Evolutionary conservation across 2,888 invertebrate genomes (phyloP), one percentile per base, ranked within the genome.

Genomic region (Apamea crenata): DNA sequence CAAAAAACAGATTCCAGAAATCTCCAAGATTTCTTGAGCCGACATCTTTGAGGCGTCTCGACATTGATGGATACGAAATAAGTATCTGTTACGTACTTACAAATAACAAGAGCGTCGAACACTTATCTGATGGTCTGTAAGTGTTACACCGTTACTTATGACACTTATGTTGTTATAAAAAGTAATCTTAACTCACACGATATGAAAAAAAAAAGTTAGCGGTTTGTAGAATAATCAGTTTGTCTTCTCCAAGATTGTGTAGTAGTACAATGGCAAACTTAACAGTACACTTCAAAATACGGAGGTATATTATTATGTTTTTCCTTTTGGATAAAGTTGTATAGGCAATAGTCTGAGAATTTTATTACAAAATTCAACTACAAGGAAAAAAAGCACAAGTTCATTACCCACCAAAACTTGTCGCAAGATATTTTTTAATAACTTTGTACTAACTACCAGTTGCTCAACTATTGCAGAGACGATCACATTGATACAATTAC

Each of bases 101-200:
- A 6, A 96, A 97, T 87, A 97, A 97, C 83, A 97, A 97, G 86
- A 97, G 97, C 73, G 93, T 97, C 29, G 95, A 97, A 84, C 98
- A 98, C 93, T 94, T 98, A 78, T 94, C 95, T 14, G 98, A 98
- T 93, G 97, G 97, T 93, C 94, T 97, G 97, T 97, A 94, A 95
- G 94, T 71, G 44, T 82, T 56, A 82, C 59, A 77, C 75, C 81
- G 77, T 82, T 87, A 77, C 59, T 73, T 67, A 59, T 40, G 50
- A 73, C 67, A 70, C 61, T 5, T 18, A 61, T 61, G 40, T 29
- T 10, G 40, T 66, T 71, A 56, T 36, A 66, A 74, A 65, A 61
- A 53, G 2, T 71, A 63, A 63, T 80, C 73, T 59, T 44, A 59
- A 32, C 66, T 53, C 59, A 70, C n/a, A 44, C 53, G 25, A n/a